Conservation (phyloP, 2,797 vertebrate genomes). For the Malurus splendens region DNA sequence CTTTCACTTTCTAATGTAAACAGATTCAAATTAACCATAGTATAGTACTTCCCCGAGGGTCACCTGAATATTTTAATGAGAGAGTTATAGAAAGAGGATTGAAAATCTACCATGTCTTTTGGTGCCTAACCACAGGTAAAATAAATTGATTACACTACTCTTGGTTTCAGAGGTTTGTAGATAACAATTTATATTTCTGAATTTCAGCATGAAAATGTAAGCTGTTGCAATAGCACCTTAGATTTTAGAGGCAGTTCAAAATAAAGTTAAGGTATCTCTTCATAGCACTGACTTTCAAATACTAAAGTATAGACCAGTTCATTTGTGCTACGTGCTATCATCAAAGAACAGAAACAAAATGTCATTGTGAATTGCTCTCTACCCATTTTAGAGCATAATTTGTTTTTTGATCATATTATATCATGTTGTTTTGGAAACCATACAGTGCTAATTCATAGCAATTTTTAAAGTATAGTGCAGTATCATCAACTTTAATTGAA, state of each 20-base stretch:
- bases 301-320: neutral
- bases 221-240: neutral
- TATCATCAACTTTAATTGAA: neutral
- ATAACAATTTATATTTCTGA: slow-evolving; percentile 48
- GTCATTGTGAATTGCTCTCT: neutral
- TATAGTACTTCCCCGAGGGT: slow-evolving; percentile 22
- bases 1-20: slow-evolving; percentile 65
- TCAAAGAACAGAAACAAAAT: neutral
- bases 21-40: slow-evolving; percentile 43
- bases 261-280: slow-evolving; percentile 34
- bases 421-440: neutral
- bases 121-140: slow-evolving; percentile 41
- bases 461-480: neutral
- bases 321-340: neutral
- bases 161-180: slow-evolving; percentile 57
- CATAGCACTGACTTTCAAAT: slow-evolving; percentile 3
- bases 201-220: slow-evolving; percentile 34
- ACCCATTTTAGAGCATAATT: neutral
- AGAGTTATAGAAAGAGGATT: slow-evolving; percentile 4
- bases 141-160: slow-evolving; percentile 46
- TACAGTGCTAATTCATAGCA: neutral
- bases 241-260: neutral
- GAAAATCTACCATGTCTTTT: slow-evolving; percentile 47
- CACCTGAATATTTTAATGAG: slow-evolving; percentile 64
- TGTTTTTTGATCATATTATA: neutral